Base-by-base conservation (phyloP, 2,888 invertebrate species). In the Caenorhabditis parvicauda region DNA sequence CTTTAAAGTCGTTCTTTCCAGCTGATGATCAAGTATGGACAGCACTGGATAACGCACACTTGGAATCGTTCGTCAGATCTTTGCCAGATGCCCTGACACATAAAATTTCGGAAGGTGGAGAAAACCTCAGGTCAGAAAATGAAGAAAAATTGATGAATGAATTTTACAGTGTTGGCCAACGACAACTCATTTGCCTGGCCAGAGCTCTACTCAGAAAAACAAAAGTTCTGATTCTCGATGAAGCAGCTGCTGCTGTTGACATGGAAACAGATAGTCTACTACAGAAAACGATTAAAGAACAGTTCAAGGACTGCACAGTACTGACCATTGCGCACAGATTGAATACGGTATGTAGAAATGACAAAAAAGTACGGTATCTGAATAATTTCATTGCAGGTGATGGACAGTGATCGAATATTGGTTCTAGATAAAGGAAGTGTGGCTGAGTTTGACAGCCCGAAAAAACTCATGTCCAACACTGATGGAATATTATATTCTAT, bases 81-180 rank as follows among this genome's bases (percentile, higher is more conserved):
- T 85, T 94, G 51, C 83, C 88, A 2, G 87, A 88, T 51, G 89
- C 90, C 5, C 85, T 95, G 37, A 86, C 87, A 60, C 90, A 93
- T 82, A 89, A 89, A 82, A 87, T 92, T 50, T 84, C 88, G 1
- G 94, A 95, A 84, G 92, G 92, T 51, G 94, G 94, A 49, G 91
- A 91, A 80, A 94, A 94, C 84, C 72, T 85, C 58, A 84, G 84
- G 81, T 81, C 4, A 38, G 25, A 21, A 25, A 28, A 6, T 35
- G 3, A 14, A 12, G 17, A 24, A 5, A 22, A 38, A 41, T 4
- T 25, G 9, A 3, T 37, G 4, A 37, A 38, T 51, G 5, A 46
- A 21, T 25, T 6, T 59, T 65, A 59, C 47, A 77, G 76, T 57
- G 76, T 78, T 27, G 78, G 78, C 1, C 78, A 78, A 54, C 64